Base-by-base conservation (phyloP, 1,140 invertebrate species). In the Neodiprion pinetum region DNA sequence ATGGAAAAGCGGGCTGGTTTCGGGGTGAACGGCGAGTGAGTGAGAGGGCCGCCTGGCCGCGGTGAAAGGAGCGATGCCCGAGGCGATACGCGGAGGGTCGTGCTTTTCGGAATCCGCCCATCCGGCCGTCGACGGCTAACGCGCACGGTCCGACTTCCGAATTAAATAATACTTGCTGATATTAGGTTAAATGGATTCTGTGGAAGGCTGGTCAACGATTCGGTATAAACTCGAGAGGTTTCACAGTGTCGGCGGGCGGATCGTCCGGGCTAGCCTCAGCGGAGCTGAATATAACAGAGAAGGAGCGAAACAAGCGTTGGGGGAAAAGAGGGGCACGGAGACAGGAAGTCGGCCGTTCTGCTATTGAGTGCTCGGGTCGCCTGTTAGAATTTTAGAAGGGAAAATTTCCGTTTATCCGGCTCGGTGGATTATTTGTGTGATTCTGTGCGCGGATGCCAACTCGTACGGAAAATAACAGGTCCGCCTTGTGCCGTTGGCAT, bases 341-440 rank as follows among this genome's bases (percentile, higher is more conserved):
- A 61, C 11, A 61, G 11, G 53, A 17, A 61, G 11, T 14, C 53
- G 53, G 53, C 53, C 4, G n/a, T 17, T 9, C 53, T 61, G 53
- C 53, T 17, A 61, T 61, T 61, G 11, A 61, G 53, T 17, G 53
- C 53, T 12, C 11, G 53, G 53, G n/a, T 14, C 53, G 53, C 11
- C n/a, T 9, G 53, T 11, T 17, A 3, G 53, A 61, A 61, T 61
- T 61, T 61, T 61, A 7, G 28, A 61, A 61, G 53, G 53, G 11
- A 61, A 61, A 61, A 61, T 61, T 61, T 61, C n/a, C 53, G 53
- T 61, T 61, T 61, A 61, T 61, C n/a, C 53, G 53, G 53, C 53
- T 61, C 53, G 53, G 11, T 61, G 53, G 7, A 61, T 7, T 61
- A 61, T 61, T 61, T 61, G 53, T 61, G n/a, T 61, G 53, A 40